A percentile compares a stretch with the other conserved stretches of the same genome.
These are phyloP conservation scores for Argyresthia albistria DNA, from an alignment of 2,888 invertebrate genomes.

Conservation along the genomic window DNA sequence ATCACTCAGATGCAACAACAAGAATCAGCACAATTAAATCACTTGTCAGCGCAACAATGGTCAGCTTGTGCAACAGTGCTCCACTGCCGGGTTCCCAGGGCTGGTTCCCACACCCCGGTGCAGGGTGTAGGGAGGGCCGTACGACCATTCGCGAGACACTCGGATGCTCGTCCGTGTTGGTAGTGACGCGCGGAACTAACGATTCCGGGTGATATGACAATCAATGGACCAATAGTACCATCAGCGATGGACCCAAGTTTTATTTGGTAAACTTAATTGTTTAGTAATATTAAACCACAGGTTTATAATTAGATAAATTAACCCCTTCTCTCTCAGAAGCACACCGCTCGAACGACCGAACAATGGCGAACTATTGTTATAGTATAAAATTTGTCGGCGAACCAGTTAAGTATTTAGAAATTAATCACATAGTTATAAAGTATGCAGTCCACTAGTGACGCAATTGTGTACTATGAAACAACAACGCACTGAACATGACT, in stretches of 20 bases:
- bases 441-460: too few relatives aligned
- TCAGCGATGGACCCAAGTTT: background rate
- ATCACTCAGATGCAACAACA: background rate
- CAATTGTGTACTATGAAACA: too few relatives aligned
- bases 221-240: background rate
- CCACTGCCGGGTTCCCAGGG: constrained; percentile 1
- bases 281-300: background rate
- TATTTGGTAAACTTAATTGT: background rate
- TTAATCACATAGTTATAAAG: too few relatives aligned
- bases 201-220: background rate
- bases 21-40: constrained; percentile 2
- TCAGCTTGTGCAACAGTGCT: background rate
- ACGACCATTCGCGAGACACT: background rate
- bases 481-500: too few relatives aligned
- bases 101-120: background rate
- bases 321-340: too few relatives aligned
- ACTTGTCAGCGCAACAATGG: constrained; percentile 2
- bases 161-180: background rate
- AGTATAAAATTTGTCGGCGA: too few relatives aligned
- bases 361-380: too few relatives aligned
- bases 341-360: too few relatives aligned
- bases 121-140: too few relatives aligned
- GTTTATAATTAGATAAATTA: background rate
- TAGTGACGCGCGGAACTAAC: background rate
- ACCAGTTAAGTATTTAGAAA: too few relatives aligned